phyloP scores from a whole-genome alignment of 2,797 vertebrate genomes.

The Hoplostethus mediterraneus region DNA sequence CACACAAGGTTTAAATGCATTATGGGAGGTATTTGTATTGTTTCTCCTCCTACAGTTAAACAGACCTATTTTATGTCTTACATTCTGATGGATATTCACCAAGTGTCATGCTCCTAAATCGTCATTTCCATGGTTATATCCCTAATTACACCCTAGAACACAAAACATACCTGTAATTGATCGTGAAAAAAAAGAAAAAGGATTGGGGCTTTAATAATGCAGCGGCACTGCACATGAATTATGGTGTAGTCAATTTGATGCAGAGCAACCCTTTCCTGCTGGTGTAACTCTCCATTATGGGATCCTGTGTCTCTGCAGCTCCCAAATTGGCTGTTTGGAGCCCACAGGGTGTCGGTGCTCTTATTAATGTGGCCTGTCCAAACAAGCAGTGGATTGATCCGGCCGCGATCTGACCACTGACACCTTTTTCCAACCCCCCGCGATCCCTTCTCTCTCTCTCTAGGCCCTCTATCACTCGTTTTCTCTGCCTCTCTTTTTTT shows the following conservation, averaged over 20 bases:
- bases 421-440: background rate
- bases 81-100: constrained; percentile 47
- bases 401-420: constrained; percentile 32
- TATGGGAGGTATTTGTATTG: too few species aligned
- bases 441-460: background rate
- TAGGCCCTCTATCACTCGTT: background rate
- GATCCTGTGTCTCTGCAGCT: constrained; percentile 11
- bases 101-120: constrained; percentile 39
- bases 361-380: constrained; percentile 40
- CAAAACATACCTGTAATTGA: constrained; percentile 50
- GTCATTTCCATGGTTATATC: constrained; percentile 55
- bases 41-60: background rate
- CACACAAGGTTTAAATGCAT: too few species aligned
- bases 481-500: background rate
- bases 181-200: constrained; percentile 44
- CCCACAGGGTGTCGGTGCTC: constrained; percentile 30
- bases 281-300: constrained; percentile 26
- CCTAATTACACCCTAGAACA: constrained; percentile 48
- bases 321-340: constrained; percentile 34
- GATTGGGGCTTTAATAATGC: constrained; percentile 47
- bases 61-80: constrained; percentile 25
- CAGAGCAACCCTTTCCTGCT: constrained; percentile 31
- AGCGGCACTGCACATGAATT: constrained; percentile 48
- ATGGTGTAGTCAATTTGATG: constrained; percentile 44
- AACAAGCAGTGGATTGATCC: constrained; percentile 32